Evolutionary conservation across 2,888 invertebrate species (phyloP).

Genomic region (Polyommatus iphigenia): DNA sequence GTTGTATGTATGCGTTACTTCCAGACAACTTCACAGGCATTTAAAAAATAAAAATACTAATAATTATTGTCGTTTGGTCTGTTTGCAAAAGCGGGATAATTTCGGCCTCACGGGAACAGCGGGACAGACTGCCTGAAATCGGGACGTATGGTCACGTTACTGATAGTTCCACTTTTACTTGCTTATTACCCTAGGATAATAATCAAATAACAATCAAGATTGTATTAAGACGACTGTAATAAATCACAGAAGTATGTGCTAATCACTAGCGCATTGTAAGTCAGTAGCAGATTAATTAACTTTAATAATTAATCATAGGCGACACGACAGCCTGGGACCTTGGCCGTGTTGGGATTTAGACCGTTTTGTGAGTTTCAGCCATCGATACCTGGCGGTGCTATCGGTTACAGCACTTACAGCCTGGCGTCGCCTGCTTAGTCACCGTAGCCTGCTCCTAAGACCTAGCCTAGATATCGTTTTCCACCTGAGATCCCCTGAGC

Average conservation of each 20-base stretch:
- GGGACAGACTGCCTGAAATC: too few species aligned
- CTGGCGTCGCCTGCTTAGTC: background rate
- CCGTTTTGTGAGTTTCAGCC: constrained; percentile 33
- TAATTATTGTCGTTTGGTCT: too few species aligned
- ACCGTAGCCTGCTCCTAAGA: background rate
- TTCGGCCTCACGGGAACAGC: too few species aligned
- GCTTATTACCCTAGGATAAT: background rate
- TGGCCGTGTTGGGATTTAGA: constrained; percentile 34
- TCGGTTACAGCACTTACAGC: background rate
- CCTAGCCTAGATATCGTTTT: constrained; percentile 7
- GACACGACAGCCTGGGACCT: constrained; percentile 30
- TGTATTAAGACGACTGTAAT: background rate
- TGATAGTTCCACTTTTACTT: background rate
- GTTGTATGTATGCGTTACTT: too few species aligned
- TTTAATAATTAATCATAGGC: constrained; percentile 6
- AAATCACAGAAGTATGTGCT: constrained; percentile 6
- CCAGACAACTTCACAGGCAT: too few species aligned
- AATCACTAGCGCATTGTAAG: constrained; percentile 1
- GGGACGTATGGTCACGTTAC: too few species aligned
- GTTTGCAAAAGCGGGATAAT: too few species aligned
- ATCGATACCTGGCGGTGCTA: constrained; percentile 25
- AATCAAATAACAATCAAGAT: background rate
- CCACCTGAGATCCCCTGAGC: background rate
- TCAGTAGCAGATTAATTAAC: background rate
- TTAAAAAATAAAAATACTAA: too few species aligned